Evolutionary conservation across 2,113 vertebrate genomes (phyloP).

Genomic region (Anser brachyrhynchus): DNA sequence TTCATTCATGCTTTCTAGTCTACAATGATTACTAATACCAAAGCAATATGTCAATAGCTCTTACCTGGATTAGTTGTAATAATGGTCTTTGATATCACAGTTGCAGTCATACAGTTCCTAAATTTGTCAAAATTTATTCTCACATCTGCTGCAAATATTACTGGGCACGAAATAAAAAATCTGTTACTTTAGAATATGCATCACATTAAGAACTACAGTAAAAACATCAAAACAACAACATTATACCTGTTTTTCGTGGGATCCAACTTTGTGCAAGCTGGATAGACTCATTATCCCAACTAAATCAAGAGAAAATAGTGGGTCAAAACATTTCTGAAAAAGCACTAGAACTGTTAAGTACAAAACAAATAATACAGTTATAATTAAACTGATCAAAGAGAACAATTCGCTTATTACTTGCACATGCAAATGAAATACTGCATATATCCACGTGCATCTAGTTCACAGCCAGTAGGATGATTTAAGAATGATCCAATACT

Average conservation of each 20-base stretch:
- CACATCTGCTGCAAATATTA: conserved; percentile 93
- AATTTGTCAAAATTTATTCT: conserved; percentile 94
- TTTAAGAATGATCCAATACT: not conserved
- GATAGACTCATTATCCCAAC: conserved; percentile 94
- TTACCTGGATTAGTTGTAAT: conserved; percentile 95
- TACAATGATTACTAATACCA: not conserved
- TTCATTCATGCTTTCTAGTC: not conserved
- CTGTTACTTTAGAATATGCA: conserved; percentile 7
- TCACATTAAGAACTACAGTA: not conserved
- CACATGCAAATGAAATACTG: not conserved
- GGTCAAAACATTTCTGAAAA: not conserved
- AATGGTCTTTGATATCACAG: conserved; percentile 91
- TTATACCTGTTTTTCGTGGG: conserved; percentile 89
- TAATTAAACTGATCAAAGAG: not conserved
- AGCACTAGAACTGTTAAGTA: not conserved
- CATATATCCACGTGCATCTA: not conserved
- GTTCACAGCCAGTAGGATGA: not conserved
- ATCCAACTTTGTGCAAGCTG: conserved; percentile 86
- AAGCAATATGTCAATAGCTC: not conserved
- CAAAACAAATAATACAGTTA: not conserved
- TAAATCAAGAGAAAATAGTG: conserved; percentile 64
- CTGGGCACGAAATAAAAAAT: conserved; percentile 72
- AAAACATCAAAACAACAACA: conserved; percentile 28
- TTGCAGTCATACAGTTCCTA: conserved; percentile 90
- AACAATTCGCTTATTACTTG: not conserved